A percentile compares a stretch with the other conserved stretches of the same genome.
phyloP scores from a whole-genome alignment of 2,797 vertebrate genomes.

The Leptodon cayanensis region DNA sequence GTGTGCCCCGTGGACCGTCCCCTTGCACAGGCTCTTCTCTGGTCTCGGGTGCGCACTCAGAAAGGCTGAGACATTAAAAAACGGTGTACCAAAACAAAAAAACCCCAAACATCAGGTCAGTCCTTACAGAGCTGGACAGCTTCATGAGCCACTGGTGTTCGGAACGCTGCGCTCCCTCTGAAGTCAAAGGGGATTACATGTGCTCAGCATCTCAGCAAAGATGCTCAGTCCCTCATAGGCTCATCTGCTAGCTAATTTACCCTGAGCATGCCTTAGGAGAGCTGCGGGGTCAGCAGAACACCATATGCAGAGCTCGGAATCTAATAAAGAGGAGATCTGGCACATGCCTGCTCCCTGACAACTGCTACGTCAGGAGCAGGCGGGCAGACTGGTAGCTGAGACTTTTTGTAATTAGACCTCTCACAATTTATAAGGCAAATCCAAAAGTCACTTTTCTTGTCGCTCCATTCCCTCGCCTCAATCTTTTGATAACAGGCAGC shows the following conservation, averaged over 20 bases:
- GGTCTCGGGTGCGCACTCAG: not conserved
- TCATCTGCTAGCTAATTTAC: not conserved
- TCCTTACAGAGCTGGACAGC: not conserved
- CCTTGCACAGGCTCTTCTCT: not conserved
- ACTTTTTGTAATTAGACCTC: not conserved
- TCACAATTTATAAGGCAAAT: not conserved
- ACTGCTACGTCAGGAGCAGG: not conserved
- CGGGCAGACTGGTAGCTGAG: not conserved
- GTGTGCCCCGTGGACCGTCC: rapidly evolving
- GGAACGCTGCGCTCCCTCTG: not conserved
- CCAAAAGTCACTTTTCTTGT: not conserved
- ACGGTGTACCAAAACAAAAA: no score
- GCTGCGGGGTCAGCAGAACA: not conserved
- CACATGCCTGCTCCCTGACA: not conserved
- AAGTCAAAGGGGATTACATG: not conserved
- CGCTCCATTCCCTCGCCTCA: not conserved
- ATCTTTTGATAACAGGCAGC: conserved; percentile 12
- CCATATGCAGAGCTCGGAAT: not conserved
- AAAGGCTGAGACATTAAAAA: not conserved
- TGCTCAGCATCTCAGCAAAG: not conserved
- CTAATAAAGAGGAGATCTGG: not conserved
- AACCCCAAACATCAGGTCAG: not conserved
- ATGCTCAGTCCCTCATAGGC: not conserved
- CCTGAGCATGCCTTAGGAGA: not conserved
- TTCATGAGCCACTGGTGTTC: not conserved